Percentiles rank a stretch among this genome's conserved stretches.
phyloP scores from a whole-genome alignment of 2,797 vertebrate genomes.

The Morelia viridis region DNA sequence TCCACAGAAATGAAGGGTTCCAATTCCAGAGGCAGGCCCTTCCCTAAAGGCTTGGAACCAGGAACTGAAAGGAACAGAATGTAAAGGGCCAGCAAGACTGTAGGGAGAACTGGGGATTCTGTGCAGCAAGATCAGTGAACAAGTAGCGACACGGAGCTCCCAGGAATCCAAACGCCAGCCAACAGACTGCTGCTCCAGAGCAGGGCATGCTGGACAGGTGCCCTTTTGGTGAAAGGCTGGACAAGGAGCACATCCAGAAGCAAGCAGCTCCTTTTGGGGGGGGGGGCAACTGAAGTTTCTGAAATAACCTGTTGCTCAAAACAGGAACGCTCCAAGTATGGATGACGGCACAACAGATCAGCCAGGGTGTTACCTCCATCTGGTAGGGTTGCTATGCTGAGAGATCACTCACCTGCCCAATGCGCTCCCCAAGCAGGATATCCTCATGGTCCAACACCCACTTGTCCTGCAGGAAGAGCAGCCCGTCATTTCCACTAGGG shows the following conservation, averaged over 20 bases:
- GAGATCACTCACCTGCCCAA: constrained; percentile 83
- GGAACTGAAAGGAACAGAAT: background rate
- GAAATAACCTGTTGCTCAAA: background rate
- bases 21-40: background rate
- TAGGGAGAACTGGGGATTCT: background rate
- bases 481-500: background rate
- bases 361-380: background rate
- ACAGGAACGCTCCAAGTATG: background rate
- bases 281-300: background rate
- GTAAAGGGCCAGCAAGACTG: background rate
- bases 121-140: background rate
- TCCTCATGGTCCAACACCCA: constrained; percentile 95
- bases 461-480: constrained; percentile 81
- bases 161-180: background rate
- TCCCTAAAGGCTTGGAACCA: background rate
- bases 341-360: background rate
- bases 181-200: background rate
- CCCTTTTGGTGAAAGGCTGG: background rate
- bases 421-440: constrained; percentile 86
- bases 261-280: background rate
- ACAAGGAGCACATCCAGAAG: background rate
- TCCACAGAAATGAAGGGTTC: background rate
- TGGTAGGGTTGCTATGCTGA: background rate
- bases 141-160: background rate
- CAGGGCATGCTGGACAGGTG: background rate